These are phyloP conservation scores for Protodeltote pygarga DNA, from an alignment of 2,888 invertebrate genomes.

Conservation along the genomic window DNA sequence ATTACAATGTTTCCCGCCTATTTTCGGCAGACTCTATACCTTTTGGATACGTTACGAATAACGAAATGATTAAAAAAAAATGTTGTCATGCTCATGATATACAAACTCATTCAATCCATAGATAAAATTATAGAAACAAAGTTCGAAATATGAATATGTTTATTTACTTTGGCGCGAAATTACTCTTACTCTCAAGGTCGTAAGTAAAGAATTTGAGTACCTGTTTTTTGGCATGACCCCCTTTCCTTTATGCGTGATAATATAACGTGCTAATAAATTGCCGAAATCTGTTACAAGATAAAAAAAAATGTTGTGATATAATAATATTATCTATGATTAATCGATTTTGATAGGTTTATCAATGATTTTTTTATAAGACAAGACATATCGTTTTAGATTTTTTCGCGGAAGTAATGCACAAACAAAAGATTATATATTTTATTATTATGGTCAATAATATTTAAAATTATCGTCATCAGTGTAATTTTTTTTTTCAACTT, in stretches of 20 bases:
- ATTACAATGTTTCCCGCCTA: too few species aligned
- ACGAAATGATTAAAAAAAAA: too few species aligned
- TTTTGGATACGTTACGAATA: too few species aligned
- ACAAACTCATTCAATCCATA: too few species aligned
- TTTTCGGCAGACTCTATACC: too few species aligned
- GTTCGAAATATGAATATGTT: background rate
- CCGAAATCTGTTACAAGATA: conserved; percentile 13
- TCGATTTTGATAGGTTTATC: conserved; percentile 18
- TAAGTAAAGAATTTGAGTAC: conserved; percentile 12
- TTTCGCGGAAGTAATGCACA: too few species aligned
- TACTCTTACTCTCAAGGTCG: conserved; percentile 30
- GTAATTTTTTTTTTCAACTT: too few species aligned
- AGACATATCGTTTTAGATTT: background rate
- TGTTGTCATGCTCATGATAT: too few species aligned
- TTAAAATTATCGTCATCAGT: too few species aligned
- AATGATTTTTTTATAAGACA: background rate
- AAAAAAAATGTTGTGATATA: conserved; percentile 7
- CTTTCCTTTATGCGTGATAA: conserved; percentile 13
- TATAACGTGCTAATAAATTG: conserved; percentile 16
- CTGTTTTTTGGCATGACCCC: conserved; percentile 29
- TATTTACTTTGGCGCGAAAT: conserved; percentile 16
- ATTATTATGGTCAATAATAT: too few species aligned
- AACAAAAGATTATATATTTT: too few species aligned
- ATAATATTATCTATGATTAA: background rate
- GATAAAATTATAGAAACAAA: background rate